Base-by-base conservation (phyloP, 2,888 invertebrate genomes). In the Dascillus cervinus region DNA sequence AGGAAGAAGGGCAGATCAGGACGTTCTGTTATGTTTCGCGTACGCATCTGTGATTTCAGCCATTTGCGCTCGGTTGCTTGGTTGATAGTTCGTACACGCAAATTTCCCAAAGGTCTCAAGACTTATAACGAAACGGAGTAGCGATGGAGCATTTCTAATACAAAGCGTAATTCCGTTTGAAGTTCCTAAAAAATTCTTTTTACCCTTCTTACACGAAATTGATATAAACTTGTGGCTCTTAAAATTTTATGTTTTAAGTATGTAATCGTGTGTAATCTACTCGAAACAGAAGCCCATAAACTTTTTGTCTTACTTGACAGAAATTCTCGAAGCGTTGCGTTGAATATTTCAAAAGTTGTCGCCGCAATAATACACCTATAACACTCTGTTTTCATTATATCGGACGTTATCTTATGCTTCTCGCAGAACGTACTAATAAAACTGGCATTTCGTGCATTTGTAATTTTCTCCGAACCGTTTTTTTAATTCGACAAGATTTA, bases 31-130 rank as follows among this genome's bases (percentile, higher is more conserved):
- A n/a, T n/a, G n/a, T n/a, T n/a, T n/a, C n/a, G n/a, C n/a, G n/a
- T n/a, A n/a, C n/a, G 35, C 33, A 37, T 36, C 38, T 31, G 40
- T 43, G 42, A 44, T 44, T 43, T 40, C 34, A 30, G 38, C 29
- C n/a, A n/a, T n/a, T n/a, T 34, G 34, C 39, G 37, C 36, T 33
- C 38, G 36, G 37, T 44, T 41, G 41, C 39, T 41, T 41, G 38
- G 24, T 34, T 41, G 41, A 45, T 45, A 41, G 44, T 41, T 39
- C 43, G 43, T 41, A n/a, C n/a, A n/a, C n/a, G 41, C 45, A 46
- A 46, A 44, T 44, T 46, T 46, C 46, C 46, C 46, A 43, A 37
- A 44, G 46, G 46, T 39, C 37, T 47, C 35, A 37, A 46, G 37
- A 34, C 47, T 43, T 41, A 45, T 47, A 47, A 41, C 39, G 42